These are phyloP conservation scores for Antheraea yamamai DNA, from an alignment of 2,888 invertebrate species.

Conservation along the genomic window DNA sequence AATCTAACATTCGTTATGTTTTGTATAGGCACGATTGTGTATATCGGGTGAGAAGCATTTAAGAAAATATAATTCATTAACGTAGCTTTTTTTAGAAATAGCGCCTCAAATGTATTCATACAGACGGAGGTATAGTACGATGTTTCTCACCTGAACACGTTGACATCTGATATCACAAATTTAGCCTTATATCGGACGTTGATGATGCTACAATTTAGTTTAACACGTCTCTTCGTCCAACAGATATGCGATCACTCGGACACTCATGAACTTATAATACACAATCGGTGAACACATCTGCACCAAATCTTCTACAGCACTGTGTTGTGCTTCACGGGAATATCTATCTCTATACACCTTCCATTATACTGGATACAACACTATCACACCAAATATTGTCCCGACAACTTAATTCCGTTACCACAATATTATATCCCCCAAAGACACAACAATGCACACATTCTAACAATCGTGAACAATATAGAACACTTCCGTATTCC, in stretches of 20 bases:
- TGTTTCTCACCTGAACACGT: slow-evolving; percentile 46
- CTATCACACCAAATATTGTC: slow-evolving; percentile 78
- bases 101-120: slow-evolving; percentile 64
- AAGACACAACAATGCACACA: slow-evolving; percentile 42
- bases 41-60: slow-evolving; percentile 66
- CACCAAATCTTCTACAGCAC: slow-evolving; percentile 52
- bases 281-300: slow-evolving; percentile 57
- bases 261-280: slow-evolving; percentile 60
- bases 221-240: neutral
- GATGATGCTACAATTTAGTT: slow-evolving; percentile 42
- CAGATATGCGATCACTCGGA: slow-evolving; percentile 43
- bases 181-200: slow-evolving; percentile 57
- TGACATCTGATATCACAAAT: slow-evolving; percentile 57
- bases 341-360: slow-evolving; percentile 65
- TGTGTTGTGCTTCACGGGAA: slow-evolving; percentile 65
- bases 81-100: slow-evolving; percentile 53
- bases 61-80: slow-evolving; percentile 70
- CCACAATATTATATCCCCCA: slow-evolving; percentile 66
- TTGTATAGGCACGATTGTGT: slow-evolving; percentile 68
- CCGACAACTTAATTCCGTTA: slow-evolving; percentile 60
- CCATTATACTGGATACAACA: slow-evolving; percentile 81
- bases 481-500: slow-evolving; percentile 68
- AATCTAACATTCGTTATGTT: slow-evolving; percentile 63
- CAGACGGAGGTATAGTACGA: slow-evolving; percentile 43
- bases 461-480: slow-evolving; percentile 56